Percentiles rank a stretch among this genome's conserved stretches.
Conservation (phyloP, 2,113 vertebrate genomes). For the Notarius lentiginosus region DNA sequence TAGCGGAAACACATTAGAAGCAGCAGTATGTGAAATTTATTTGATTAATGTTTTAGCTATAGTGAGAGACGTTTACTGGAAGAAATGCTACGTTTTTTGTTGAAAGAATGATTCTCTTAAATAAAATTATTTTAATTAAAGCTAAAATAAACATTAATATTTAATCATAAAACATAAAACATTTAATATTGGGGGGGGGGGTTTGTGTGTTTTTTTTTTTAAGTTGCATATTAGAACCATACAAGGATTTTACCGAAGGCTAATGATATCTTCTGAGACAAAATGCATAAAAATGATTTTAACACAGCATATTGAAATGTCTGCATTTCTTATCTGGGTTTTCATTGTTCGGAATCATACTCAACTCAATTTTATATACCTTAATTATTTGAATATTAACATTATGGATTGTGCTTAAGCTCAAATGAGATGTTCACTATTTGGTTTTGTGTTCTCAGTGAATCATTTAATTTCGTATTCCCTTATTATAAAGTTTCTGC, state of each 20-base stretch:
- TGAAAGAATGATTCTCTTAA: neutral
- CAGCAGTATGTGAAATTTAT: slow-evolving; percentile 74
- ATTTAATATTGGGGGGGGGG: no score
- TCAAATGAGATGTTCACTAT: slow-evolving; percentile 30
- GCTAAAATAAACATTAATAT: neutral
- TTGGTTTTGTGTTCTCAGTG: slow-evolving; percentile 29
- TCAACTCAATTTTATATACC: slow-evolving; percentile 1
- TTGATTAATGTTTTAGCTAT: slow-evolving; percentile 81
- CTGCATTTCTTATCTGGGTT: neutral
- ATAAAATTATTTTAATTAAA: neutral
- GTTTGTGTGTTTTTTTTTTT: neutral
- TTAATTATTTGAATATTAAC: slow-evolving; percentile 34
- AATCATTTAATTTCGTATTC: slow-evolving; percentile 8
- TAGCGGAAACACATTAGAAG: slow-evolving; percentile 81
- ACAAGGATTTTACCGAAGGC: neutral
- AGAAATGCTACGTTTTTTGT: neutral
- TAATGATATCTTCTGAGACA: neutral
- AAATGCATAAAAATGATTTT: neutral
- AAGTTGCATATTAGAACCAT: neutral
- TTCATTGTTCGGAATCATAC: slow-evolving; percentile 20
- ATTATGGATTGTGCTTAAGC: slow-evolving; percentile 34
- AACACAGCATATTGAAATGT: neutral
- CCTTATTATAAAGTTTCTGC: slow-evolving; percentile 33
- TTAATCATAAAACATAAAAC: no score
- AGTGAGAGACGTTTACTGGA: slow-evolving; percentile 58